Conservation (phyloP, 2,888 invertebrate genomes). For the Priocnemis perturbator region DNA sequence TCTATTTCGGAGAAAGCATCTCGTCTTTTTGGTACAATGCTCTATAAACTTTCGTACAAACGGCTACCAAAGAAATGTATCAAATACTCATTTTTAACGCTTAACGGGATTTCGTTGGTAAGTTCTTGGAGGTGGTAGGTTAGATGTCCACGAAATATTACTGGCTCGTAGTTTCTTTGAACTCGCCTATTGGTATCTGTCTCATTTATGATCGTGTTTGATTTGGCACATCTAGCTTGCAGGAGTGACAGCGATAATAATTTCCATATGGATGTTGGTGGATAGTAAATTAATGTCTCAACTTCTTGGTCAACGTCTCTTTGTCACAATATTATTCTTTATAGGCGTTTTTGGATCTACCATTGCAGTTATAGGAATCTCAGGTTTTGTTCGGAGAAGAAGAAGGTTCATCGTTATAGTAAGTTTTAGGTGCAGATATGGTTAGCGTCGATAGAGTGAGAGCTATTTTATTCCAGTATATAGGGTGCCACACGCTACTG, state of each 20-base stretch:
- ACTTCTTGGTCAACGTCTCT: slow-evolving; percentile 57
- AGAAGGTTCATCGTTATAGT: slow-evolving; percentile 50
- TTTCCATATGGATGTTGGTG: slow-evolving; percentile 58
- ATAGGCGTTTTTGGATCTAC: slow-evolving; percentile 45
- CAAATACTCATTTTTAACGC: slow-evolving; percentile 52
- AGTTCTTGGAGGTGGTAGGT: slow-evolving; percentile 37
- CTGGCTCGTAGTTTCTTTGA: not conserved
- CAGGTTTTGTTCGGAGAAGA: slow-evolving; percentile 53
- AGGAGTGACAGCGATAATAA: slow-evolving; percentile 54
- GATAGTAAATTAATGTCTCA: slow-evolving; percentile 59
- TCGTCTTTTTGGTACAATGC: slow-evolving; percentile 46
- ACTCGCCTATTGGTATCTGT: too few species aligned
- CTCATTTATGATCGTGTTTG: not conserved
- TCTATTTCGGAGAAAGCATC: slow-evolving; percentile 49
- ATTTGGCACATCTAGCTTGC: slow-evolving; percentile 49
- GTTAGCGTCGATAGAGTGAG: not conserved
- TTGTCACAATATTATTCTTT: slow-evolving; percentile 53
- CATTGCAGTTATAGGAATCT: slow-evolving; percentile 55
- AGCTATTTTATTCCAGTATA: slow-evolving; percentile 53
- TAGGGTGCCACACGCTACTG: slow-evolving; percentile 47
- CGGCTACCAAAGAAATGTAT: slow-evolving; percentile 51
- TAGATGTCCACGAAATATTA: not conserved
- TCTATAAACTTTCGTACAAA: slow-evolving; percentile 51
- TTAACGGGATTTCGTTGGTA: slow-evolving; percentile 57
- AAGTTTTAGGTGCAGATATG: slow-evolving; percentile 24